phyloP scores from a whole-genome alignment of 2,888 invertebrate genomes.

The Epiblema foenella region DNA sequence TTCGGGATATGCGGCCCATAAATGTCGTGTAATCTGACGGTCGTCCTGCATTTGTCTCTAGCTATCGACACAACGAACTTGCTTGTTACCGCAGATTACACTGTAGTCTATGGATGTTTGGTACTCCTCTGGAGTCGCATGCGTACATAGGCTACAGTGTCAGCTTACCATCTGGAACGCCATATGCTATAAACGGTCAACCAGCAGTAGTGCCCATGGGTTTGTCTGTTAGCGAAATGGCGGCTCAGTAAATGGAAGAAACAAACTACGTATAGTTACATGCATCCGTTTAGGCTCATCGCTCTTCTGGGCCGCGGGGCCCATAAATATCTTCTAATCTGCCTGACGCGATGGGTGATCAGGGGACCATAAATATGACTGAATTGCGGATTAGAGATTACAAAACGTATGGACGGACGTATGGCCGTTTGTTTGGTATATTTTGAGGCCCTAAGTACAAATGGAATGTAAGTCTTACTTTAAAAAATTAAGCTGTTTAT shows the following conservation, averaged over 20 bases:
- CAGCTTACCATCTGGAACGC: too few relatives aligned
- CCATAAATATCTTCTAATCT: conserved; percentile 28
- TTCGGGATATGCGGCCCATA: too few relatives aligned
- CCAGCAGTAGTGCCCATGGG: too few relatives aligned
- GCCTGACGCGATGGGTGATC: conserved; percentile 28
- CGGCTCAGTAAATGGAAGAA: not conserved
- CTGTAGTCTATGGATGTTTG: too few relatives aligned
- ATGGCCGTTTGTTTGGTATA: not conserved
- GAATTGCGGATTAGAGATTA: conserved; percentile 10
- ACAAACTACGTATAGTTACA: not conserved
- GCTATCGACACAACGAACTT: too few relatives aligned
- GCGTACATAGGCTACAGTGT: too few relatives aligned
- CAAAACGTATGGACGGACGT: not conserved
- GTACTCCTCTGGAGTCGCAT: too few relatives aligned
- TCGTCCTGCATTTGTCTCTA: too few relatives aligned
- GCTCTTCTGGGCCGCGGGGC: conserved; percentile 4
- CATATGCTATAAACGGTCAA: too few relatives aligned
- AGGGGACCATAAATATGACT: conserved; percentile 31
- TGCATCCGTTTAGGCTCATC: conserved; percentile 1
- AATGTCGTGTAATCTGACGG: too few relatives aligned
- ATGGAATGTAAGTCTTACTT: not conserved
- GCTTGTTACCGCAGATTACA: too few relatives aligned
- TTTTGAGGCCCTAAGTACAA: not conserved
- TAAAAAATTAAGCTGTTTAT: too few relatives aligned
- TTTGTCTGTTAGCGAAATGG: not conserved